Base-by-base conservation (phyloP, 2,797 vertebrate genomes). In the Alca torda region DNA sequence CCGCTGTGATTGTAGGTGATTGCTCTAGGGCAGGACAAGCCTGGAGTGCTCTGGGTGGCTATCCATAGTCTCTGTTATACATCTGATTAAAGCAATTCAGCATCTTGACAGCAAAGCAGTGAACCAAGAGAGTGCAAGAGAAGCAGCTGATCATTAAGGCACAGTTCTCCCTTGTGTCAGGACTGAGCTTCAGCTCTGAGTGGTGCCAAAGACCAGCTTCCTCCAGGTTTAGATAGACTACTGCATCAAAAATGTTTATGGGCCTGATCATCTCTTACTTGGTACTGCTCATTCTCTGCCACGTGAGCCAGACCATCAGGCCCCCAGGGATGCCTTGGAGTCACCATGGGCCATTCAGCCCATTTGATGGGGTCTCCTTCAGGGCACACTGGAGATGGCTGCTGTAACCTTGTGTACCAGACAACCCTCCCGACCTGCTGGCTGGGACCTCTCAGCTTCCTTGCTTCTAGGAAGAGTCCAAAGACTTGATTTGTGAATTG, bases 261-360 rank as follows among this genome's bases (percentile, higher is more conserved):
- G n/a, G 9, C 33, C 19, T 26, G 35, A 56, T 51, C 35, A 28
- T 24, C 39, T 64, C 54, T 53, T 70, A 15, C 60, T 60, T 69
- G 18, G 8, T 41, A 33, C 24, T 41, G 8, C 5, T 85, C 21
- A 15, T 74, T 86, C n/a, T 73, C 31, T 80, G 68, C 19, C 23
- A 28, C 0, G 0, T 7, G 9, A 43, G 16, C 19, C 46, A 69
- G 54, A 26, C 6, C 0, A 0, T 28, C 73, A 68, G 39, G 31
- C 12, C 35, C 10, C 14, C 37, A 46, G 35, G 21, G 59, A 33
- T 2, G 5, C 31, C 30, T 19, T 33, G 33, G 26, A 24, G 28
- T 74, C 63, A 37, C 28, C 19, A 11, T 4, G 33, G 30, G 15
- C 41, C 45, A 17, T 35, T 33, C 50, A 83, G 23, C 9, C 39